phyloP scores from a whole-genome alignment of 2,113 vertebrate species.

The Zingel zingel region DNA sequence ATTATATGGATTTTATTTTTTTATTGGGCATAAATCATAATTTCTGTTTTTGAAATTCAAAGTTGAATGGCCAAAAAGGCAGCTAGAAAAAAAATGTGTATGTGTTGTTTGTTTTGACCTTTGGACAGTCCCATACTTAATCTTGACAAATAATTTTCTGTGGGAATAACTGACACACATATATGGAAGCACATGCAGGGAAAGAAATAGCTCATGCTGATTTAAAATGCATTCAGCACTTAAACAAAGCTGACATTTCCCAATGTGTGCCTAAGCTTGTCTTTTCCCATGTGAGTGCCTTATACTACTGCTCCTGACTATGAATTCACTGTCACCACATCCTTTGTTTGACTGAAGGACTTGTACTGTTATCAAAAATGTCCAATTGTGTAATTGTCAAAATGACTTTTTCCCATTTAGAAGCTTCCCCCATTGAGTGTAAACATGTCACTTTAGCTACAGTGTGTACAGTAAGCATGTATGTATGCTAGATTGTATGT shows the following conservation, averaged over 20 bases:
- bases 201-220: slow-evolving; percentile 20
- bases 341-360: background rate
- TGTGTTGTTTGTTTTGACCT: slow-evolving; percentile 14
- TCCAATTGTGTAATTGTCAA: background rate
- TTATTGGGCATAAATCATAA: background rate
- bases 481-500: background rate
- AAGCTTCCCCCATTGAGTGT: background rate
- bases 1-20: slow-evolving; percentile 5
- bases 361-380: background rate
- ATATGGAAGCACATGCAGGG: slow-evolving; percentile 2
- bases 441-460: background rate
- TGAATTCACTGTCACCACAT: slow-evolving; percentile 18
- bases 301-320: slow-evolving; percentile 15
- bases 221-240: slow-evolving; percentile 38
- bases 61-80: background rate
- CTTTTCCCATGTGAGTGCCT: slow-evolving; percentile 17
- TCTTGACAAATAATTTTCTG: slow-evolving; percentile 32
- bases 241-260: slow-evolving; percentile 47
- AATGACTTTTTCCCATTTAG: background rate
- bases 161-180: slow-evolving; percentile 21
- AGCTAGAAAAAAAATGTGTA: background rate
- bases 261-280: slow-evolving; percentile 12
- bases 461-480: background rate
- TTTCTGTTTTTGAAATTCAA: background rate
- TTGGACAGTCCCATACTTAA: slow-evolving; percentile 3